These are phyloP conservation scores for Ptychadena robeensis DNA, from an alignment of 2,797 vertebrate genomes.

Conservation along the genomic window DNA sequence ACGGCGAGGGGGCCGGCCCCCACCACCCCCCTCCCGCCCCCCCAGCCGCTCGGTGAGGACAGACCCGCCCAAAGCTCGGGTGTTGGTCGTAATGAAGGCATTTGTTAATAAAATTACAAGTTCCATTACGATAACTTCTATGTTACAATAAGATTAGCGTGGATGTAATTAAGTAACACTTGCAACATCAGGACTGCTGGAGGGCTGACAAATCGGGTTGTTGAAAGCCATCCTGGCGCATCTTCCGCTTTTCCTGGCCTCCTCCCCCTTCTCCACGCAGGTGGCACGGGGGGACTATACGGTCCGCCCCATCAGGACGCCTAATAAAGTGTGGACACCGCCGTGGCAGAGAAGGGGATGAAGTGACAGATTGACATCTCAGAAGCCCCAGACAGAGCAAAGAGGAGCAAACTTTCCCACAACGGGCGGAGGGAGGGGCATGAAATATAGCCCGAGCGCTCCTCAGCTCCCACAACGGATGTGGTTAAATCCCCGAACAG, in stretches of 20 bases:
- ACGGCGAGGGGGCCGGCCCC: no score
- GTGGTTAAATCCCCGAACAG: conserved; percentile 34
- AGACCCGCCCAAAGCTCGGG: no score
- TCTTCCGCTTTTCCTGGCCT: neutral
- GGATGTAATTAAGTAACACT: neutral
- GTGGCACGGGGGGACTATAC: conserved; percentile 36
- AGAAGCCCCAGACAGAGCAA: conserved; percentile 41
- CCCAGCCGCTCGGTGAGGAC: no score
- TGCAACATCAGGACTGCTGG: neutral
- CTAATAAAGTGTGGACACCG: conserved; percentile 52
- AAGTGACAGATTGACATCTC: conserved; percentile 44
- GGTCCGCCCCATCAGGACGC: conserved; percentile 32
- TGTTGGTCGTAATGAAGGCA: neutral
- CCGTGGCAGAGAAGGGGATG: conserved; percentile 46
- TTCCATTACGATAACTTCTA: neutral
- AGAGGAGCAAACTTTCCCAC: conserved; percentile 40
- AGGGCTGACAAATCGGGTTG: neutral
- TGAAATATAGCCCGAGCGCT: conserved; percentile 37
- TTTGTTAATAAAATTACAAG: neutral
- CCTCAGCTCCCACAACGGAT: neutral
- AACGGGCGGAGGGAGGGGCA: conserved; percentile 2
- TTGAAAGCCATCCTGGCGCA: neutral
- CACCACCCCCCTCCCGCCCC: no score
- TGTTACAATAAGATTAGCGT: neutral
- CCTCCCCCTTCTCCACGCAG: conserved; percentile 9